A percentile compares a stretch with the other conserved stretches of the same genome.
These are phyloP conservation scores for Elmis aenea DNA, from an alignment of 2,888 invertebrate species.

Conservation along the genomic window DNA sequence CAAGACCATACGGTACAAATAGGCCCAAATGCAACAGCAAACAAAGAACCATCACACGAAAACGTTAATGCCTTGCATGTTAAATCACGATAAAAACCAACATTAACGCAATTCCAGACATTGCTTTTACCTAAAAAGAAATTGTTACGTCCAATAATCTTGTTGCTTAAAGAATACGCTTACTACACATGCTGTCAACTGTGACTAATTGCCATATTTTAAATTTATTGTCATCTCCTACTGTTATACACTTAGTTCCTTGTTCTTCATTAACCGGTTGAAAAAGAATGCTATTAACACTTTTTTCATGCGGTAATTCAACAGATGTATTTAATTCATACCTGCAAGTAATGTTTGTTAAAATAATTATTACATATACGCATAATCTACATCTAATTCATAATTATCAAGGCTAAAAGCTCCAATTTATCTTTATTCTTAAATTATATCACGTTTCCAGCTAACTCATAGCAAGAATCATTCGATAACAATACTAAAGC, in stretches of 20 bases:
- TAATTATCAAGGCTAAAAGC: too few species aligned
- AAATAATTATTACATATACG: too few species aligned
- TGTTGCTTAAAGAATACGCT: constrained; percentile 25
- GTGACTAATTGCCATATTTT: constrained; percentile 65
- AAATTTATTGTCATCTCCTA: constrained; percentile 63
- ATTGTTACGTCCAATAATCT: constrained; percentile 13
- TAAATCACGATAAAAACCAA: constrained; percentile 58
- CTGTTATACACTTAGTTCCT: constrained; percentile 56
- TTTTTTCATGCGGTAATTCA: constrained; percentile 65
- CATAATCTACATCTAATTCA: too few species aligned
- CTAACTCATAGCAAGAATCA: too few species aligned
- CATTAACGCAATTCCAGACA: constrained; percentile 62
- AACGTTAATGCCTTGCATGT: constrained; percentile 58
- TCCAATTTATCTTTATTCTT: too few species aligned
- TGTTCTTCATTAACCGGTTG: constrained; percentile 48
- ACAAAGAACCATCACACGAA: constrained; percentile 69
- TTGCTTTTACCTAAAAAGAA: constrained; percentile 48
- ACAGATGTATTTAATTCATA: constrained; percentile 66
- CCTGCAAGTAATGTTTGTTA: constrained; percentile 50
- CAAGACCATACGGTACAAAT: constrained; percentile 67
- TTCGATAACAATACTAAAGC: too few species aligned
- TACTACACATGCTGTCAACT: constrained; percentile 52
- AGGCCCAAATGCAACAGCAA: constrained; percentile 64
- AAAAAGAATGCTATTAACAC: constrained; percentile 57
- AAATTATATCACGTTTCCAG: too few species aligned